Percentiles rank a stretch among this genome's conserved stretches.
Conservation (phyloP, 2,113 vertebrate genomes). For the Ceratotherium simum region DNA sequence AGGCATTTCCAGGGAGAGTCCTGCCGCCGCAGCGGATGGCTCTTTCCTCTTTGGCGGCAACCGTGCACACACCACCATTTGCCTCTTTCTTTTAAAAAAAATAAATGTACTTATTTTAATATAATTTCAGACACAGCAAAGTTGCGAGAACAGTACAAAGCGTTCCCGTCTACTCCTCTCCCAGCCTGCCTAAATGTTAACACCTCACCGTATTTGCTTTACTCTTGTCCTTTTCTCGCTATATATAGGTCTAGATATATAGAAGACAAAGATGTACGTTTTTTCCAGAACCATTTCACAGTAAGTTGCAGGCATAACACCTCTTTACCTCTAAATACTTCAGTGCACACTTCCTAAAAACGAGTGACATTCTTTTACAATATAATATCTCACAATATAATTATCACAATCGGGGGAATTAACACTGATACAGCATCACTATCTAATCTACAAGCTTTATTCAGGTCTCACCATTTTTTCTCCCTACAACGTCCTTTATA, state of each 20-base stretch:
- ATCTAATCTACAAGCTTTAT: neutral
- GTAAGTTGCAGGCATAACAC: neutral
- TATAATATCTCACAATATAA: neutral
- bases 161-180: neutral
- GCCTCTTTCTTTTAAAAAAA: neutral
- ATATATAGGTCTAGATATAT: neutral
- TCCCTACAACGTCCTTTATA: neutral
- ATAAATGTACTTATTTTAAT: neutral
- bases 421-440: neutral
- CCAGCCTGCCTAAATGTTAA: neutral
- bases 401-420: neutral
- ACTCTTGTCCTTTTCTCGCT: neutral
- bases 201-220: neutral
- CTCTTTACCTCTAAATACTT: neutral
- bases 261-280: neutral
- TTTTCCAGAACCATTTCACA: neutral
- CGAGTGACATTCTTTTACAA: neutral
- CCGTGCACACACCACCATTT: fast-evolving
- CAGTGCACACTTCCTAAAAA: neutral
- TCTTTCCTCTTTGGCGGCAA: slow-evolving; percentile 32
- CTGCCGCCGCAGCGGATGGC: neutral
- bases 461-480: neutral
- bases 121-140: neutral
- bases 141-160: neutral
- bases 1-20: slow-evolving; percentile 27